phyloP scores from a whole-genome alignment of 1,140 invertebrate species.

The Formica exsecta region DNA sequence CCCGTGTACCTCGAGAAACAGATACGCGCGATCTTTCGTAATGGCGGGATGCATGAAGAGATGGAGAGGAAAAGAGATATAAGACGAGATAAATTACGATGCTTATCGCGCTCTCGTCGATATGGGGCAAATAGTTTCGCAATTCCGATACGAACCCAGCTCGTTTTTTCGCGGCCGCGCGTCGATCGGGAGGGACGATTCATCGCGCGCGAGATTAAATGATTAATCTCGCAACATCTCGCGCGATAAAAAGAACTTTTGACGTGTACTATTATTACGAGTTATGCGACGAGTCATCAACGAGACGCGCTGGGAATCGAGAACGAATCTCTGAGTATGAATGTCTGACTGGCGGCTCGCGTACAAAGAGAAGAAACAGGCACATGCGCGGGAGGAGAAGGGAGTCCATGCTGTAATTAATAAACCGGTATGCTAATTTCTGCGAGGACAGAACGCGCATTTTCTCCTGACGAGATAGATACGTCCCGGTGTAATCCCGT shows the following conservation, averaged over 20 bases:
- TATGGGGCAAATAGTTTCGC: constrained; percentile 62
- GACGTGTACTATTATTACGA: constrained; percentile 55
- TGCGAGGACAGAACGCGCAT: constrained; percentile 71
- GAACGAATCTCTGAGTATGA: constrained; percentile 66
- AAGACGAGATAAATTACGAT: constrained; percentile 64
- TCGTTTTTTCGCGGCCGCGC: constrained; percentile 41
- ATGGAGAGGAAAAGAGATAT: constrained; percentile 53
- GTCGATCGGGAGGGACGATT: constrained; percentile 40
- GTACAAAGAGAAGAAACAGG: constrained; percentile 41
- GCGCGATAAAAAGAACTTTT: constrained; percentile 62
- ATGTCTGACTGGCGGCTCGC: constrained; percentile 29
- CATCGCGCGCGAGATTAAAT: constrained; percentile 50
- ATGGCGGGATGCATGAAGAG: neutral
- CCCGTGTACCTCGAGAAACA: constrained; percentile 32
- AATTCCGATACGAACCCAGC: constrained; percentile 49
- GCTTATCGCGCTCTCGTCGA: constrained; percentile 9
- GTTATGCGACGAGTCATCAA: constrained; percentile 51
- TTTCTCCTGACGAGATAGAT: constrained; percentile 68
- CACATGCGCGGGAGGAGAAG: neutral
- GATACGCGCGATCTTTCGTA: constrained; percentile 18
- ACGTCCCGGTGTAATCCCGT: constrained; percentile 32
- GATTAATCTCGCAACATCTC: constrained; percentile 57
- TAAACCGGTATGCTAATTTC: constrained; percentile 81
- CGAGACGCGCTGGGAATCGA: constrained; percentile 64
- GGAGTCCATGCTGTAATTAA: constrained; percentile 75